Conservation (phyloP, 30 jellyfish, hydroid and myxozoan genomes). For the Clytia hemisphaerica region DNA sequence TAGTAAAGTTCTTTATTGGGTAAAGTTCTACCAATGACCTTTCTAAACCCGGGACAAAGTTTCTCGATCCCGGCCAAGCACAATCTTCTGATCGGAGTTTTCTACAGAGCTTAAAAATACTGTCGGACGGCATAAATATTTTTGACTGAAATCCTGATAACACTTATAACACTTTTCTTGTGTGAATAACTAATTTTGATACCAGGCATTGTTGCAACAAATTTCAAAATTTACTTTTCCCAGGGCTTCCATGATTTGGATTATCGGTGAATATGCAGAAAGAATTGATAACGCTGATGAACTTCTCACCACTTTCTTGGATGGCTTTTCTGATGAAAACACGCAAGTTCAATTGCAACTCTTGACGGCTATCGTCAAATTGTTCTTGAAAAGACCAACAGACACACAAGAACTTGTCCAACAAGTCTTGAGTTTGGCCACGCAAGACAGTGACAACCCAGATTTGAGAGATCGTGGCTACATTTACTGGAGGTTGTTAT, state of each 20-base stretch:
- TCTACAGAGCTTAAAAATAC: too few species aligned
- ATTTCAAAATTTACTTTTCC: not conserved
- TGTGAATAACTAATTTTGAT: too few species aligned
- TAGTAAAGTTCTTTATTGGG: too few species aligned
- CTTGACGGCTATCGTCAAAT: slow-evolving; percentile 90
- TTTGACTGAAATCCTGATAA: too few species aligned
- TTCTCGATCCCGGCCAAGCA: too few species aligned
- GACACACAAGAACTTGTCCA: slow-evolving; percentile 94
- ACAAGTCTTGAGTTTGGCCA: slow-evolving; percentile 91
- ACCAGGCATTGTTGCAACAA: too few species aligned
- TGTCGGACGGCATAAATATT: too few species aligned
- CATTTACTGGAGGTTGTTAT: slow-evolving; percentile 89
- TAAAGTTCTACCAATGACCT: too few species aligned
- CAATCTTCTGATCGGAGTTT: too few species aligned
- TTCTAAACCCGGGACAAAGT: too few species aligned
- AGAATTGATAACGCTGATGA: slow-evolving; percentile 98
- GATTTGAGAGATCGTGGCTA: slow-evolving; percentile 97
- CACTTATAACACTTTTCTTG: too few species aligned
- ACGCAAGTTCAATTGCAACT: slow-evolving; percentile 96
- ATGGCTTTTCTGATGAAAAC: slow-evolving; percentile 95
- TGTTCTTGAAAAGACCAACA: slow-evolving; percentile 91
- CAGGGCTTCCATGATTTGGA: slow-evolving; percentile 99
- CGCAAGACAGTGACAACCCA: slow-evolving; percentile 97
- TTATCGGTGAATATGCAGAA: slow-evolving; percentile 99
- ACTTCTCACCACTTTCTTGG: slow-evolving; percentile 81